phyloP scores from a whole-genome alignment of 2,888 invertebrate species.

The Blastobasis adustella region DNA sequence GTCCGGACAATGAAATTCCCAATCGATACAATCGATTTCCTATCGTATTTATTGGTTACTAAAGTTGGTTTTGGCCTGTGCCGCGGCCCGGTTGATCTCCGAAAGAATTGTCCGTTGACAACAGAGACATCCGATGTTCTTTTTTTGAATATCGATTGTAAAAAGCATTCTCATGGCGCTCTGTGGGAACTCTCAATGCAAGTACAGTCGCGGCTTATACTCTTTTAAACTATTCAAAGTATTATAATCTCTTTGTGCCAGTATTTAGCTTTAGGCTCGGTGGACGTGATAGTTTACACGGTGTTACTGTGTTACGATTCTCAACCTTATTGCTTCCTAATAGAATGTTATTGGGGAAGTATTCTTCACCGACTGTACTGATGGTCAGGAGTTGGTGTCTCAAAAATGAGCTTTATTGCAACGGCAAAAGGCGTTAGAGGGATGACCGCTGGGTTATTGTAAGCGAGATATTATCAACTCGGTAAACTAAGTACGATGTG shows the following conservation, averaged over 20 bases:
- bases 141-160: constrained; percentile 73
- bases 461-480: constrained; percentile 32
- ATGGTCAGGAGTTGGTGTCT: no score
- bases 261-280: constrained; percentile 31
- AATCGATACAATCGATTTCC: constrained; percentile 18
- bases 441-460: no score
- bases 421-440: no score
- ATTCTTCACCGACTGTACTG: no score
- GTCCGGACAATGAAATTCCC: constrained; percentile 56
- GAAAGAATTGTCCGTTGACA: constrained; percentile 71
- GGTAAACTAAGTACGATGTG: constrained; percentile 26
- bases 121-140: constrained; percentile 69
- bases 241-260: constrained; percentile 42
- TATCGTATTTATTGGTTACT: constrained; percentile 15
- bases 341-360: no score
- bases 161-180: constrained; percentile 68
- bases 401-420: no score
- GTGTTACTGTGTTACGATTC: no score
- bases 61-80: constrained; percentile 20
- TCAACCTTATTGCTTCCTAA: no score
- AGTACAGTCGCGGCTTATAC: constrained; percentile 56
- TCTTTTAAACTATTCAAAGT: constrained; percentile 48
- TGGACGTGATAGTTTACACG: constrained; percentile 12
- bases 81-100: constrained; percentile 41
- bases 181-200: constrained; percentile 61